Evolutionary conservation across 2,888 invertebrate genomes (phyloP), one percentile per base, ranked within the genome.

Genomic region (Amiota communis): DNA sequence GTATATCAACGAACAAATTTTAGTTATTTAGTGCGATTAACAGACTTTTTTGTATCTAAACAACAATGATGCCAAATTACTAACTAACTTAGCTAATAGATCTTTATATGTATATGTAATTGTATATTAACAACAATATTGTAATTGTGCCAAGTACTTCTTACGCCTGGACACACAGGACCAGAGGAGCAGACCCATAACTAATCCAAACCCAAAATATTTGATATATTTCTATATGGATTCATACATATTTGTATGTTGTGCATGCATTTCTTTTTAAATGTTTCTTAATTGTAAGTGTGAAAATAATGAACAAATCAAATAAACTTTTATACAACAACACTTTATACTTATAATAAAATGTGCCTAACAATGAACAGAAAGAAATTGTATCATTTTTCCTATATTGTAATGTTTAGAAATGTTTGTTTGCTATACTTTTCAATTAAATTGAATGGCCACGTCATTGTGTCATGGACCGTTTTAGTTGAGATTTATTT

Each of bases 1-100:
- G 36, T 20, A 73, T 48, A n/a, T 11, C 13, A n/a, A 64, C 47
- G 47, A 64, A 46, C 56, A 57, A 56, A 48, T 57, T n/a, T 11
- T 70, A 70, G 68, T 15, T 13, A 4, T 13, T 57, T 68, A 70
- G 61, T 68, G 17, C 59, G 69, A 76, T 23, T 67, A 51, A 12
- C 67, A 20, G 17, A 67, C 67, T 65, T 65, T 53, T 57, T 17
- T 11, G 2, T 59, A 59, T 17, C 12, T 59, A 20, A 20, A 59
- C 57, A 51, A 3, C 36, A 51, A 67, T 11, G 23, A 67, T 67
- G 67, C 67, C 67, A 67, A 67, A 67, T 67, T 23, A 51, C 51
- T 67, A 51, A 51, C 51, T 4, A 57, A 17, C 9, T 15, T 57
- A 57, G 15, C 9, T 51, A n/a, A 13, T 51, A 57, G 15, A 9